Percentiles rank a stretch among this genome's conserved stretches.
Evolutionary conservation across 2,797 vertebrate genomes (phyloP).

Genomic region (Sandelia bainsii): DNA sequence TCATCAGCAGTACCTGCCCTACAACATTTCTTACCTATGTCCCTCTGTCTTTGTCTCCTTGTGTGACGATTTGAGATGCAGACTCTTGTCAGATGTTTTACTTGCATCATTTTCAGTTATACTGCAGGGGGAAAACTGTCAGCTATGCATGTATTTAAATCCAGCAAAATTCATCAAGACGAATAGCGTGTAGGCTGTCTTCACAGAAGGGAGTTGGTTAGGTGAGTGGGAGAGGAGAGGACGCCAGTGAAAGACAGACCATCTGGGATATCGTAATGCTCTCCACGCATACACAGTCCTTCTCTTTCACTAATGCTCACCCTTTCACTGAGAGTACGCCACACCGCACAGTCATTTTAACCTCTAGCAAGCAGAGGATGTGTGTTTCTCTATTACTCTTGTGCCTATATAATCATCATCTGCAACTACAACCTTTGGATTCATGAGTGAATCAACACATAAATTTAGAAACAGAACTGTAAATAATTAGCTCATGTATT

Average conservation of each 20-base stretch:
- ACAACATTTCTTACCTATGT: not conserved
- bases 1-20: not conserved
- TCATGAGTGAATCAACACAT: constrained; percentile 37
- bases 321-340: constrained; percentile 28
- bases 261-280: constrained; percentile 72
- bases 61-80: not conserved
- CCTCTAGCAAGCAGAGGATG: constrained; percentile 5
- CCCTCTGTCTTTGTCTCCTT: not conserved
- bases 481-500: constrained; percentile 24
- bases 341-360: constrained; percentile 36
- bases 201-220: constrained; percentile 57
- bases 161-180: constrained; percentile 6
- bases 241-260: constrained; percentile 64
- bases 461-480: constrained; percentile 10
- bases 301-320: constrained; percentile 44
- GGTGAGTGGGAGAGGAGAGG: constrained; percentile 68
- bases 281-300: constrained; percentile 62
- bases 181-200: constrained; percentile 30
- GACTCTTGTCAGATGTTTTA: not conserved
- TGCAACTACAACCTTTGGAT: constrained; percentile 5
- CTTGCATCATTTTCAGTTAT: constrained; percentile 19
- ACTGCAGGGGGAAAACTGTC: not conserved
- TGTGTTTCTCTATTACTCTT: not conserved
- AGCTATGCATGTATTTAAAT: constrained; percentile 10
- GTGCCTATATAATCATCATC: constrained; percentile 21